These are phyloP conservation scores for Zosterops lateralis DNA, from an alignment of 2,113 vertebrate species.

Conservation along the genomic window DNA sequence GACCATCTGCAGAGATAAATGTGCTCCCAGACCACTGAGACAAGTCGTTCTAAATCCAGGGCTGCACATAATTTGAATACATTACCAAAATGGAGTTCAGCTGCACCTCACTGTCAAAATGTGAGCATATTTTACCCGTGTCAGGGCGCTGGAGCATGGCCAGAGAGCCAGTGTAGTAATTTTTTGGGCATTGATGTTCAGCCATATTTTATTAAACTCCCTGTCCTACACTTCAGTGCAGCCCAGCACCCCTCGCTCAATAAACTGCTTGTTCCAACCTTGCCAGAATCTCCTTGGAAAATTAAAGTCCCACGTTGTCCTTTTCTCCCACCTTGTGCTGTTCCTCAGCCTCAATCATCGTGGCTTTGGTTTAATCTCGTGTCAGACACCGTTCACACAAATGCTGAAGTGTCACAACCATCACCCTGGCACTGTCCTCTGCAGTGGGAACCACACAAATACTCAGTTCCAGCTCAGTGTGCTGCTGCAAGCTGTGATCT, in stretches of 20 bases:
- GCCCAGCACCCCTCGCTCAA: not conserved
- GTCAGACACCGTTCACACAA: not conserved
- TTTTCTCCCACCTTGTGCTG: not conserved
- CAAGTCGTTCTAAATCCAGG: not conserved
- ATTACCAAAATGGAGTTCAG: not conserved
- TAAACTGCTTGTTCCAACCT: not conserved
- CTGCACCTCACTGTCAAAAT: not conserved
- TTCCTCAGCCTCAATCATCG: not conserved
- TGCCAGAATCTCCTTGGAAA: not conserved
- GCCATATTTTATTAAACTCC: conserved; percentile 6
- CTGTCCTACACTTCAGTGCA: not conserved
- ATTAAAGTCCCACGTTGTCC: not conserved
- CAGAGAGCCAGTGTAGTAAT: not conserved
- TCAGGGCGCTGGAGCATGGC: not conserved
- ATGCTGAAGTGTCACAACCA: not conserved
- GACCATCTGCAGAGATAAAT: not conserved
- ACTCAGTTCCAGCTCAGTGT: not conserved
- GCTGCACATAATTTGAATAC: not conserved
- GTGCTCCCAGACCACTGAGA: not conserved
- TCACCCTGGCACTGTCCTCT: not conserved
- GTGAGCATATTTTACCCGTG: not conserved
- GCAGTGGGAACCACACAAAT: not conserved
- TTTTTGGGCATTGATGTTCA: not conserved
- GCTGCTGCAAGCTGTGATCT: not conserved
- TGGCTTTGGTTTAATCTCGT: not conserved